Percentiles rank a stretch among this genome's conserved stretches.
phyloP scores from a whole-genome alignment of 2,797 vertebrate species.

The Phalanger gymnotis region DNA sequence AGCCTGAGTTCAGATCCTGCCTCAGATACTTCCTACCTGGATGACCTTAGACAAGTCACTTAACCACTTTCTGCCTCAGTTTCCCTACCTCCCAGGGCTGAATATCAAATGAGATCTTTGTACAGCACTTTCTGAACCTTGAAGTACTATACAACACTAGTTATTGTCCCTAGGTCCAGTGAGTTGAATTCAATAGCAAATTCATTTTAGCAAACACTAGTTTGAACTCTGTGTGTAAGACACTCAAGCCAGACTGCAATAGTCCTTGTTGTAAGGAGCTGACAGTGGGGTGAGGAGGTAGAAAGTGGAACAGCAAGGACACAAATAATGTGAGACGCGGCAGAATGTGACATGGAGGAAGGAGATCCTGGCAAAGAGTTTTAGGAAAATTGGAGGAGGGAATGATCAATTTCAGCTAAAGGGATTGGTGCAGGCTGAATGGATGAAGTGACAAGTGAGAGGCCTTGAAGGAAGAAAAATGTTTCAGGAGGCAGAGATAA shows the following conservation, averaged over 20 bases:
- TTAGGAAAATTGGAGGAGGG: not conserved
- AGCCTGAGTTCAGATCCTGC: not conserved
- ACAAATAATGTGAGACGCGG: not conserved
- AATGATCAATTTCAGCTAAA: not conserved
- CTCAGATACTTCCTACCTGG: not conserved
- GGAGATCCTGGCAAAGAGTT: not conserved
- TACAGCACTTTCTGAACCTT: not conserved
- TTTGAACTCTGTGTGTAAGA: not conserved
- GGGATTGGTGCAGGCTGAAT: not conserved
- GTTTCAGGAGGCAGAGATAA: not conserved
- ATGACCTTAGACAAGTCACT: not conserved
- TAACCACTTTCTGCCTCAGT: not conserved
- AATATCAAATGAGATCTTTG: not conserved
- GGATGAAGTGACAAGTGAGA: not conserved
- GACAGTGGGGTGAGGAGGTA: not conserved
- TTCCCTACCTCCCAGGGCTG: not conserved
- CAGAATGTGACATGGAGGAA: not conserved
- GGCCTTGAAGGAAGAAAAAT: not conserved
- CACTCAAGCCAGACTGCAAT: not conserved
- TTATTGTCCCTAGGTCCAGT: not conserved
- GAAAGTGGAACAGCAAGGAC: not conserved
- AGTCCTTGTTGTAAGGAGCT: not conserved
- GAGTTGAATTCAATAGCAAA: not conserved
- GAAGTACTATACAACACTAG: not conserved
- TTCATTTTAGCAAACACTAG: not conserved